Conservation (phyloP, 2,888 invertebrate species). For the Aporophyla lueneburgensis region DNA sequence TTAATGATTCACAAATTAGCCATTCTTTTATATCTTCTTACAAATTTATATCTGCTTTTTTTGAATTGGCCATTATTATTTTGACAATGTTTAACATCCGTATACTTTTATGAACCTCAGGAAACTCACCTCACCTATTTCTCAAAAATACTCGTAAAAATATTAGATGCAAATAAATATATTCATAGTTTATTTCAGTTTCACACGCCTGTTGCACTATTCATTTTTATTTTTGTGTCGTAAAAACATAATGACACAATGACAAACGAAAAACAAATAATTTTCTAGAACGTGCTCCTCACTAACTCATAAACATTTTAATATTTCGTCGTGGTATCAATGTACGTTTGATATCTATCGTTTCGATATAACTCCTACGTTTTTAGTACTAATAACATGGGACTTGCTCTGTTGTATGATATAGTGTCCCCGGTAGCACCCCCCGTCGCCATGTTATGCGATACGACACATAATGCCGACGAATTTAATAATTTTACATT, state of each 20-base stretch:
- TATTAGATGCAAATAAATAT: background rate
- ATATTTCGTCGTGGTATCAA: conserved; percentile 80
- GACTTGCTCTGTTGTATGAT: conserved; percentile 73
- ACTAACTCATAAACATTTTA: conserved; percentile 76
- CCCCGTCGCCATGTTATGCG: conserved; percentile 85
- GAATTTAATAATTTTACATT: conserved; percentile 73
- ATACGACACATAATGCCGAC: conserved; percentile 85
- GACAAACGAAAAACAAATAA: conserved; percentile 5
- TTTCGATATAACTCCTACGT: conserved; percentile 81
- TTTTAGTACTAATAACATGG: conserved; percentile 84
- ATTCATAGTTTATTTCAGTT: conserved; percentile 11
- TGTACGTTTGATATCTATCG: conserved; percentile 84
- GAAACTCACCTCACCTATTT: background rate
- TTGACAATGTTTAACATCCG: conserved; percentile 6
- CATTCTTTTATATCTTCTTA: conserved; percentile 30
- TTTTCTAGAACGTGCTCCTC: conserved; percentile 57
- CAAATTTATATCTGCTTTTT: background rate
- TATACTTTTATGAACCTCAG: background rate
- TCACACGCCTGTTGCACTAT: background rate
- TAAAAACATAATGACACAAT: background rate
- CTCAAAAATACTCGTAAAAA: background rate
- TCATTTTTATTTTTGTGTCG: background rate
- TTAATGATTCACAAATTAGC: conserved; percentile 40
- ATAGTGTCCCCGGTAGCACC: conserved; percentile 86
- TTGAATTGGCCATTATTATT: conserved; percentile 28